Evolutionary conservation across 2,888 invertebrate species (phyloP), one percentile per base, ranked within the genome.

Genomic region (Andricus quercusramuli): DNA sequence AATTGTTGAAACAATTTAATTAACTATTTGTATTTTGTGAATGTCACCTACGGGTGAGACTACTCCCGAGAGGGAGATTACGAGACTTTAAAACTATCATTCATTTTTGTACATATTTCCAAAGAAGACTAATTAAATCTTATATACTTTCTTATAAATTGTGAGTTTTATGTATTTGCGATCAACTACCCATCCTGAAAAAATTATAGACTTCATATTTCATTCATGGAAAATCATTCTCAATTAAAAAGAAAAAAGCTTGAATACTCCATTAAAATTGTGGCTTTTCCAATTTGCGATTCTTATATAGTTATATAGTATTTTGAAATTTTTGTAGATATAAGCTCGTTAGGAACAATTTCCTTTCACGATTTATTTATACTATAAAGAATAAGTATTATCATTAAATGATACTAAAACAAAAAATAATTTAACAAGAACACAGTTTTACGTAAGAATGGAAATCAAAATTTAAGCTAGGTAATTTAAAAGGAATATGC

Each of bases 131-230:
- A 84, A 90, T 89, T 88, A 89, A 90, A 90, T 82, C 86, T 90
- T 90, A 84, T 88, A 89, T 90, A 89, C 88, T 90, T 91, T 91
- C 86, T 68, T 90, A 90, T 80, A 37, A 84, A 88, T 67, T 62
- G 22, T 65, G 78, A 62, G 56, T 80, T 70, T 22, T 64, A 56
- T 78, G 56, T 79, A 74, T 78, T 83, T 79, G 51, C 15, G 8
- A 56, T n/a, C 11, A 56, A 32, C 13, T 51, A 5, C 51, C 15
- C 29, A n/a, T 1, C 4, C 51, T 74, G 4, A 22, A 15, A 44
- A 44, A 44, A 44, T 11, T 11, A 44, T 2, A 3, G 3, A 3
- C 15, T 44, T 3, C 4, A 44, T 13, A 15, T 44, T 41, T 11
- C 13, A 41, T 41, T 11, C 1, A 41, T 2, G 2, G 2, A 41